Percentiles rank a stretch among this genome's conserved stretches.
phyloP scores from a whole-genome alignment of 2,113 vertebrate genomes.

The Theristicus caerulescens region DNA sequence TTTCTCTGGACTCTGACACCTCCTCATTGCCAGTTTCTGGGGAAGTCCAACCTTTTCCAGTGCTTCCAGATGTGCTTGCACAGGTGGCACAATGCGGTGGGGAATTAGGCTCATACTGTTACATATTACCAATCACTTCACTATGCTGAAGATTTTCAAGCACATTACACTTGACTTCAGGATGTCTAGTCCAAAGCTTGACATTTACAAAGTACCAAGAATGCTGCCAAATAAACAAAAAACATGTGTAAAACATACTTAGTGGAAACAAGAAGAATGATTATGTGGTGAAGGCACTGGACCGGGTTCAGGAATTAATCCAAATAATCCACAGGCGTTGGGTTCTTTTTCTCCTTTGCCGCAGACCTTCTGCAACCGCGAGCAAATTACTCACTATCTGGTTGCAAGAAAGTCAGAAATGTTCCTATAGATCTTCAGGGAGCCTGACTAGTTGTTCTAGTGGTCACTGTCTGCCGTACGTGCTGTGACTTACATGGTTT shows the following conservation, averaged over 20 bases:
- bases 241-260: neutral
- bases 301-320: neutral
- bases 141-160: neutral
- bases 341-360: neutral
- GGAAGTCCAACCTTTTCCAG: neutral
- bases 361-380: rapidly evolving
- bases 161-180: neutral
- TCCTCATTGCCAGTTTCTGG: neutral
- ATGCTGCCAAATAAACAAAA: slow-evolving; percentile 21
- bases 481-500: neutral
- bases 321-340: neutral
- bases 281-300: neutral
- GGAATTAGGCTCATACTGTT: neutral
- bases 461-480: neutral
- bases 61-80: neutral
- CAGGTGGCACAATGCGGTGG: neutral
- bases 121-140: neutral
- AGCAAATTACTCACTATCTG: neutral
- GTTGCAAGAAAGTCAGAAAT: neutral
- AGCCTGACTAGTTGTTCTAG: neutral
- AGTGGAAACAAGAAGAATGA: neutral
- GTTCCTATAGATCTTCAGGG: neutral
- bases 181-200: neutral
- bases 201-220: neutral
- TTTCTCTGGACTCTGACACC: neutral